phyloP scores from a whole-genome alignment of 2,113 vertebrate species.

The Lagopus muta region DNA sequence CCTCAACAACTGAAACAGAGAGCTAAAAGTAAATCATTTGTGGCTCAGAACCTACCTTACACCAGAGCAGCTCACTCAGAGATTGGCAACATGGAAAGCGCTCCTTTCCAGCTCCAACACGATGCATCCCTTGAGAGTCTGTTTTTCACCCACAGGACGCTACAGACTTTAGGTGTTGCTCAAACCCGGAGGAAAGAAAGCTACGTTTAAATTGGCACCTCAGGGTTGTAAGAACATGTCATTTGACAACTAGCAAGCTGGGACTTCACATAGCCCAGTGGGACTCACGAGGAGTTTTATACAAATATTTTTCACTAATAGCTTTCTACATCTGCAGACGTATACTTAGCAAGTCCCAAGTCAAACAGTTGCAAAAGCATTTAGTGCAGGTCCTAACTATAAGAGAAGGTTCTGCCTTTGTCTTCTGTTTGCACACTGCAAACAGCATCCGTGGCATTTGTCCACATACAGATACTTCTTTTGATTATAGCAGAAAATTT shows the following conservation, averaged over 20 bases:
- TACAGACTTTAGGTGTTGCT: background rate
- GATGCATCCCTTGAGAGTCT: background rate
- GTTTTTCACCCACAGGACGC: background rate
- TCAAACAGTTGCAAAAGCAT: background rate
- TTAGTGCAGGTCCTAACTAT: background rate
- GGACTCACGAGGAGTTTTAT: background rate
- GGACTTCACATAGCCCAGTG: background rate
- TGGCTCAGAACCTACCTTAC: background rate
- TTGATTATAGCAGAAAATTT: background rate
- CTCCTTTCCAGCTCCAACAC: background rate
- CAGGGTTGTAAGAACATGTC: background rate
- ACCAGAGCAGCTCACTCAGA: background rate
- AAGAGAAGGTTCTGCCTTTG: background rate
- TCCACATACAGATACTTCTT: background rate
- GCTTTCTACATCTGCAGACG: background rate
- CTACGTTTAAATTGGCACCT: conserved; percentile 1
- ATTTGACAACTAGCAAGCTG: background rate
- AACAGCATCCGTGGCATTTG: background rate
- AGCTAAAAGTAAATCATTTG: background rate
- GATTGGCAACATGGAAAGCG: background rate
- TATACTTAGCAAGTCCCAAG: background rate
- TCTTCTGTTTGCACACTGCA: background rate
- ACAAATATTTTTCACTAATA: background rate
- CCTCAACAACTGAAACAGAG: background rate
- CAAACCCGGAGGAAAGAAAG: background rate